These are phyloP conservation scores for Dicranocentrus wangi DNA, from an alignment of 2,888 invertebrate species.

Conservation along the genomic window DNA sequence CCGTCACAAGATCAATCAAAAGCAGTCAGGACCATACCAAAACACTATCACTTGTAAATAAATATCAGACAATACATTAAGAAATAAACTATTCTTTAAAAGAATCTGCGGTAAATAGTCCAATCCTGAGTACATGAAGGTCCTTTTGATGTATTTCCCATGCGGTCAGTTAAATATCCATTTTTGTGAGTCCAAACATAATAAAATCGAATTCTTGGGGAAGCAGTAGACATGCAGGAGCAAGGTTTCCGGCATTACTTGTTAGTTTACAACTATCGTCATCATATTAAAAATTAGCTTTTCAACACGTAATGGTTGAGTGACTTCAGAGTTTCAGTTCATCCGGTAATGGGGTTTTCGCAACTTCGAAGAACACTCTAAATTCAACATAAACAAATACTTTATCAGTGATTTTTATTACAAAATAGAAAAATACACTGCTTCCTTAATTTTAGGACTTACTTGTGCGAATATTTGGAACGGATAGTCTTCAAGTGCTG, in stretches of 20 bases:
- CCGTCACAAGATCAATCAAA: slow-evolving; percentile 33
- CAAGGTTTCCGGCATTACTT: neutral
- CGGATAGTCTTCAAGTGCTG: slow-evolving; percentile 88
- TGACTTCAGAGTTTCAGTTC: slow-evolving; percentile 66
- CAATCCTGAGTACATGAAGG: neutral
- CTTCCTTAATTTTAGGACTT: slow-evolving; percentile 73
- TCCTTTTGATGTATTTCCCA: neutral
- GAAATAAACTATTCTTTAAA: neutral
- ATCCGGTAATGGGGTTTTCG: slow-evolving; percentile 81
- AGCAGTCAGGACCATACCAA: slow-evolving; percentile 26
- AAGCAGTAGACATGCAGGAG: neutral
- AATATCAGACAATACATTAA: neutral
- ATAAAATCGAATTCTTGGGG: no score
- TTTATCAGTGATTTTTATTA: neutral
- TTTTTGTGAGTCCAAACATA: no score
- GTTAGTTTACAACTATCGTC: neutral
- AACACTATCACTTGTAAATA: slow-evolving; percentile 35
- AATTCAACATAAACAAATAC: neutral
- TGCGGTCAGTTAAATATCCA: neutral
- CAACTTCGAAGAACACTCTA: slow-evolving; percentile 92
- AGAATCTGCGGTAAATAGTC: no score
- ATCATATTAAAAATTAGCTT: neutral
- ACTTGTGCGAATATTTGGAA: slow-evolving; percentile 94
- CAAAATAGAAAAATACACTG: no score
- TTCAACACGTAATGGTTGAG: neutral